Evolutionary conservation across 35 echinoderm and acorn worm species (phyloP), one percentile per base, ranked within the genome.

Genomic region (Ophioderma brevispina): DNA sequence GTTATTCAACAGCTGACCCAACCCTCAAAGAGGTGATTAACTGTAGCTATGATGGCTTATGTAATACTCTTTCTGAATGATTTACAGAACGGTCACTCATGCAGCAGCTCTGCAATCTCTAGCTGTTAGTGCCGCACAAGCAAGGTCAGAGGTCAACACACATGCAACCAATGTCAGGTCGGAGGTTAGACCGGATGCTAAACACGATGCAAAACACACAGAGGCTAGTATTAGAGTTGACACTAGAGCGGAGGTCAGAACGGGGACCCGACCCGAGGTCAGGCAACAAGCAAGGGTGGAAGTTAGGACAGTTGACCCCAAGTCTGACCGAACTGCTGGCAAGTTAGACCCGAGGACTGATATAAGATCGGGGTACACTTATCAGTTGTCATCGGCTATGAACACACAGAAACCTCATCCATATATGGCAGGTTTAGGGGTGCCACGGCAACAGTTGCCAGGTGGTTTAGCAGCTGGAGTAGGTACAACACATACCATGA

Each of bases 331-430:
- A 70, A 70, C 59, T 70, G 28, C n/a, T 25, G 59, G 59, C 59
- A 70, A 70, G 28, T 70, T 70, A 70, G 59, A 70, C 59, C 59
- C 59, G n/a, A 70, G 59, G 28, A 70, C 59, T 70, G 59, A 70
- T 70, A 70, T 70, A 8, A 70, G 59, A 70, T 8, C 59, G 23
- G 59, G 17, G 17, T 70, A 70, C n/a, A 70, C 59, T 8, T 70
- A 70, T 25, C 15, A 25, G 28, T 30, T 30, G 23, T 70, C 59
- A 25, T 70, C 59, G n/a, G 59, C 28, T 70, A 30, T 70, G 5
- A 70, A 70, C n/a, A 25, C 59, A 70, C 59, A 70, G 59, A 70
- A 30, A 70, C n/a, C n/a, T n/a, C 59, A 70, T 30, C 23, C 59
- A 30, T 70, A 70, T 70, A 70, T 70, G 59, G 59, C 59, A 30